phyloP scores from a whole-genome alignment of 2,888 invertebrate species.

The Allygus modestus region DNA sequence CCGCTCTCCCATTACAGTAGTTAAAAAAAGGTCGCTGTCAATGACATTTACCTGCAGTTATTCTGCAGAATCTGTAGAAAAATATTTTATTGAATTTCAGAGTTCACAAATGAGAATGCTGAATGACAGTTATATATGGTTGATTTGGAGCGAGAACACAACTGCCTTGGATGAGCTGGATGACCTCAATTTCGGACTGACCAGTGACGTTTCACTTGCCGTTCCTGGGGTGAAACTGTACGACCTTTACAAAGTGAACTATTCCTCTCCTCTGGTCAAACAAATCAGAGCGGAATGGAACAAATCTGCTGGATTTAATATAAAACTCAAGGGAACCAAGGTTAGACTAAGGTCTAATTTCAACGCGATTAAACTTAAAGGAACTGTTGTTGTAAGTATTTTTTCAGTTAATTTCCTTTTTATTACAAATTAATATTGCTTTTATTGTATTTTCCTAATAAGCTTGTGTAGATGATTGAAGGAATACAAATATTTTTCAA shows the following conservation, averaged over 20 bases:
- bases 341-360: conserved; percentile 55
- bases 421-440: no score
- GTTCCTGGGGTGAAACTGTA: conserved; percentile 39
- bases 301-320: conserved; percentile 10
- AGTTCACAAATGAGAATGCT: conserved; percentile 53
- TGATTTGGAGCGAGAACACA: conserved; percentile 39
- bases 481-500: no score
- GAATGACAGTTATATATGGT: conserved; percentile 55
- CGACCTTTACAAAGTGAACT: conserved; percentile 65
- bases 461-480: no score
- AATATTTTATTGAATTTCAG: conserved; percentile 44
- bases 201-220: conserved; percentile 59
- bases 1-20: no score
- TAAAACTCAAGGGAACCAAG: conserved; percentile 54
- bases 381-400: conserved; percentile 61
- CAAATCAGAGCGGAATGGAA: conserved; percentile 52
- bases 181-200: conserved; percentile 56
- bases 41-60: no score
- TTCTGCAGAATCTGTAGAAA: no score
- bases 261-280: conserved; percentile 52
- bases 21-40: no score
- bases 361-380: conserved; percentile 56
- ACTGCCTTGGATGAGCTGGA: conserved; percentile 10
- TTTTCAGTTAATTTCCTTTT: not conserved
- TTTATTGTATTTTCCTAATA: no score